These are phyloP conservation scores for Drosophila pegasa DNA, from an alignment of 2,888 invertebrate genomes.

Conservation along the genomic window DNA sequence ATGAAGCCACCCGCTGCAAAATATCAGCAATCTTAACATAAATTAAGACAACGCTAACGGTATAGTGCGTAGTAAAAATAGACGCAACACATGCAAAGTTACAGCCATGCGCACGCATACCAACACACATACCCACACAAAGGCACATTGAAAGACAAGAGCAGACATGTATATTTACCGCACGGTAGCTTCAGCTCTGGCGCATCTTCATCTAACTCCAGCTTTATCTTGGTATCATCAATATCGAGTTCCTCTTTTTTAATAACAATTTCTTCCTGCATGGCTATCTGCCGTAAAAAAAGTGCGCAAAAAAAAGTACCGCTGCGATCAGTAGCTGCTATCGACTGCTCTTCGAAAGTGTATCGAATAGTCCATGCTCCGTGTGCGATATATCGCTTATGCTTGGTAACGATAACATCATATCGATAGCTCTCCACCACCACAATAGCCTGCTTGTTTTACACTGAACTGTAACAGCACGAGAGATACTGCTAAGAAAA, in stretches of 20 bases:
- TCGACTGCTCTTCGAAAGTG: slow-evolving; percentile 24
- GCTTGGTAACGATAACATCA: not conserved
- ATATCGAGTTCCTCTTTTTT: slow-evolving; percentile 61
- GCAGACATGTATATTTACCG: slow-evolving; percentile 50
- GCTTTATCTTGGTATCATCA: slow-evolving; percentile 56
- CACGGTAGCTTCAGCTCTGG: slow-evolving; percentile 20
- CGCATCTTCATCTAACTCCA: slow-evolving; percentile 42
- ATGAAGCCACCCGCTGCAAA: slow-evolving; percentile 36
- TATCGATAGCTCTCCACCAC: slow-evolving; percentile 25
- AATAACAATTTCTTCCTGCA: slow-evolving; percentile 44
- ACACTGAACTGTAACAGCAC: slow-evolving; percentile 35
- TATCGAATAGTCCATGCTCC: slow-evolving; percentile 30
- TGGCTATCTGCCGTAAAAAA: slow-evolving; percentile 33
- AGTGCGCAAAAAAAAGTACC: slow-evolving; percentile 61
- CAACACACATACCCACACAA: slow-evolving; percentile 11
- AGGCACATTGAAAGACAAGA: slow-evolving; percentile 11
- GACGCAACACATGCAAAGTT: slow-evolving; percentile 31
- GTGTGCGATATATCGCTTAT: slow-evolving; percentile 22
- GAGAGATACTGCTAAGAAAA: slow-evolving; percentile 8
- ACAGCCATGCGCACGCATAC: slow-evolving; percentile 15
- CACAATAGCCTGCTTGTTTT: not conserved
- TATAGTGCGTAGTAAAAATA: slow-evolving; percentile 62
- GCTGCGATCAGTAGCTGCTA: slow-evolving; percentile 56
- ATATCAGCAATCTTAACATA: not conserved
- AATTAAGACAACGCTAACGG: slow-evolving; percentile 56